Evolutionary conservation across 1,140 invertebrate genomes (phyloP).

Genomic region (Atta texana): DNA sequence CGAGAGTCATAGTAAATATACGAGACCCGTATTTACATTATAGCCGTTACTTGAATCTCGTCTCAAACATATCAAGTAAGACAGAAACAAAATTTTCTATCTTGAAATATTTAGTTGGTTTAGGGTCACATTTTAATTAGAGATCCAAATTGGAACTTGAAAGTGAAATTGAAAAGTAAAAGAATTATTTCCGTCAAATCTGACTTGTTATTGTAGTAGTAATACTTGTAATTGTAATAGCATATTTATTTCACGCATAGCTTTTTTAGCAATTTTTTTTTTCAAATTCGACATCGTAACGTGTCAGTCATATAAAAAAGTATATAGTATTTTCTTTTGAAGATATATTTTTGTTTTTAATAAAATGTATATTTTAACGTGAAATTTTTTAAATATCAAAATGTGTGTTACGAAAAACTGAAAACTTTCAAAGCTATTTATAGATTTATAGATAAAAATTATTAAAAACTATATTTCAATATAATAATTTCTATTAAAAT

Average conservation of each 20-base stretch:
- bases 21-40: constrained; percentile 19
- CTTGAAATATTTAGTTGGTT: neutral
- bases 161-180: neutral
- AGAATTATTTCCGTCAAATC: neutral
- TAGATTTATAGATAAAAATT: neutral
- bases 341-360: neutral
- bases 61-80: neutral
- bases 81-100: neutral
- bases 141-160: neutral
- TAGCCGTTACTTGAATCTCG: neutral
- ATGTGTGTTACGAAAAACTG: neutral
- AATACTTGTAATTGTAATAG: neutral
- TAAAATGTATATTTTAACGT: neutral
- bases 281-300: neutral
- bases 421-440: neutral
- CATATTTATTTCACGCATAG: neutral
- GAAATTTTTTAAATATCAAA: neutral
- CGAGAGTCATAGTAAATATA: constrained; percentile 5
- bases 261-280: neutral
- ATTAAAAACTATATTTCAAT: neutral
- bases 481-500: neutral
- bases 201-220: neutral
- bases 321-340: neutral
- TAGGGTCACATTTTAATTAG: constrained; percentile 19
- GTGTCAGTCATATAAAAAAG: neutral